Conservation (phyloP, 1,140 invertebrate genomes). For the Andrena cerasifolii region DNA sequence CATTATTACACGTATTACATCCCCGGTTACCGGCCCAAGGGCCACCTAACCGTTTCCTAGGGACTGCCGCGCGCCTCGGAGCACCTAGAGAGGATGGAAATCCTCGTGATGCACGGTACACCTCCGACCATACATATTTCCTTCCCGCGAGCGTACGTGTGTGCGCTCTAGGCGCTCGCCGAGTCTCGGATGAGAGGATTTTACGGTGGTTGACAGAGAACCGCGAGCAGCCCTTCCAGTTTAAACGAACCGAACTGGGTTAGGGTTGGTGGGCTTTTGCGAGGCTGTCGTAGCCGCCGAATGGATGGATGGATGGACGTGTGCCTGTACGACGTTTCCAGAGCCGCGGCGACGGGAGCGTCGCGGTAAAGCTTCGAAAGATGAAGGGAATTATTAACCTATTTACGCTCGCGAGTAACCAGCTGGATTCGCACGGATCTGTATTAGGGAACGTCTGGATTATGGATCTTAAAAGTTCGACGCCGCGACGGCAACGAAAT, state of each 20-base stretch:
- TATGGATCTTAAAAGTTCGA: not conserved
- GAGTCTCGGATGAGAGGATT: constrained; percentile 53
- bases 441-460: not conserved
- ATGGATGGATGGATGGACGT: constrained; percentile 24
- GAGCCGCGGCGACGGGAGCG: not conserved
- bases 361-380: constrained; percentile 29
- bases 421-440: not conserved
- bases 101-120: constrained; percentile 8
- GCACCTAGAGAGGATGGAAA: constrained; percentile 10
- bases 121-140: constrained; percentile 12
- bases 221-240: constrained; percentile 52
- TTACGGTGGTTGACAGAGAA: constrained; percentile 58
- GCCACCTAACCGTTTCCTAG: constrained; percentile 1
- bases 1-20: not conserved
- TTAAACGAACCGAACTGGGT: constrained; percentile 69
- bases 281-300: constrained; percentile 27
- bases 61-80: too few species aligned
- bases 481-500: not conserved
- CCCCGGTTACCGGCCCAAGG: not conserved
- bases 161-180: not conserved
- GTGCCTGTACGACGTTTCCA: constrained; percentile 31
- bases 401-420: not conserved
- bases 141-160: not conserved
- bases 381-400: constrained; percentile 33
- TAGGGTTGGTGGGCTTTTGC: constrained; percentile 54